A percentile compares a stretch with the other conserved stretches of the same genome.
Evolutionary conservation across 2,888 invertebrate species (phyloP).

Genomic region (Oligia strigilis): DNA sequence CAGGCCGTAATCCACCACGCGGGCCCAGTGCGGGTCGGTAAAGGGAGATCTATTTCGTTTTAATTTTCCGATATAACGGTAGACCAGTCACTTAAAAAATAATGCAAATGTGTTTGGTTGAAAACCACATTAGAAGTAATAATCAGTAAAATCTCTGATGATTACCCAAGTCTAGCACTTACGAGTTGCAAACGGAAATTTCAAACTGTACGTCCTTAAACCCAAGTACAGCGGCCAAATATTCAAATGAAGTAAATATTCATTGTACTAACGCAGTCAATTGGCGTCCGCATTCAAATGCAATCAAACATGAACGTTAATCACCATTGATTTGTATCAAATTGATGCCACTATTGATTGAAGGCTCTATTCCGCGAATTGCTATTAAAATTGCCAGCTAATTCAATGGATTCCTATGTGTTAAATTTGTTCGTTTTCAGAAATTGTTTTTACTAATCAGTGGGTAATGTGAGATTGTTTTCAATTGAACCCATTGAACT

Average conservation of each 20-base stretch:
- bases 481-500: not conserved
- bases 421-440: constrained; percentile 14
- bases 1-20: too few relatives aligned
- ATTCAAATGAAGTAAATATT: constrained; percentile 60
- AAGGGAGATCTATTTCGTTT: not conserved
- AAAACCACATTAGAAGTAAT: not conserved
- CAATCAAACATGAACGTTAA: constrained; percentile 64
- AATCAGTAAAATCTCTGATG: not conserved
- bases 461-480: constrained; percentile 5
- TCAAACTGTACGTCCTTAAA: not conserved
- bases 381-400: constrained; percentile 30
- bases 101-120: not conserved
- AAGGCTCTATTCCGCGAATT: constrained; percentile 15
- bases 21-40: too few relatives aligned
- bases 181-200: not conserved
- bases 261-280: constrained; percentile 43
- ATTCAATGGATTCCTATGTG: constrained; percentile 9
- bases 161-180: not conserved
- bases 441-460: constrained; percentile 17
- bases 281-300: constrained; percentile 58
- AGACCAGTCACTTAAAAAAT: not conserved
- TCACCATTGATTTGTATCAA: constrained; percentile 58
- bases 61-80: not conserved
- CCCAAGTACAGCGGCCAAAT: constrained; percentile 18
- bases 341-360: constrained; percentile 46